Percentiles rank a stretch among this genome's conserved stretches.
These are phyloP conservation scores for Papilio gigon DNA, from an alignment of 2,888 invertebrate genomes.

Conservation along the genomic window DNA sequence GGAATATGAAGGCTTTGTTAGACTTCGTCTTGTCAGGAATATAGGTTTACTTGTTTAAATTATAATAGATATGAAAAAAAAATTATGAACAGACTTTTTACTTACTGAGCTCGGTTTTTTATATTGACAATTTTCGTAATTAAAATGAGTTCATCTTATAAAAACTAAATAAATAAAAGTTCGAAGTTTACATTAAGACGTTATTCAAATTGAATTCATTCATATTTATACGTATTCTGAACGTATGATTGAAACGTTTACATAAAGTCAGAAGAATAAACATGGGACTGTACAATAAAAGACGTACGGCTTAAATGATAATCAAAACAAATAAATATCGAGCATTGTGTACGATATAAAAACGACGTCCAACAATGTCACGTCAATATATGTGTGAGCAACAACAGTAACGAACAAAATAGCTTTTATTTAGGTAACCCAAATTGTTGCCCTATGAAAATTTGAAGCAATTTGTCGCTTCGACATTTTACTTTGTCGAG, in stretches of 20 bases:
- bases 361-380: neutral
- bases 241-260: too few species aligned
- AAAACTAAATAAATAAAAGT: too few species aligned
- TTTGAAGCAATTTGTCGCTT: conserved; percentile 37
- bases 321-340: neutral
- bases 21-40: conserved; percentile 1
- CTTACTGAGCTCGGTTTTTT: too few species aligned
- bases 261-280: too few species aligned
- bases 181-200: too few species aligned
- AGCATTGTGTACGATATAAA: neutral
- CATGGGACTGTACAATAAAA: too few species aligned
- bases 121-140: too few species aligned
- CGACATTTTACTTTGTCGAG: conserved; percentile 25
- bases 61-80: neutral
- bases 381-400: neutral
- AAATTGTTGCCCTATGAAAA: conserved; percentile 32
- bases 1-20: conserved; percentile 19
- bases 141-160: too few species aligned
- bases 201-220: too few species aligned
- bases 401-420: conserved; percentile 23
- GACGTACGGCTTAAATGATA: neutral
- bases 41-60: neutral
- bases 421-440: conserved; percentile 28
- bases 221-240: too few species aligned
- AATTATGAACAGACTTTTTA: neutral